Base-by-base conservation (phyloP, 2,888 invertebrate species). In the Chrysolina americana region DNA sequence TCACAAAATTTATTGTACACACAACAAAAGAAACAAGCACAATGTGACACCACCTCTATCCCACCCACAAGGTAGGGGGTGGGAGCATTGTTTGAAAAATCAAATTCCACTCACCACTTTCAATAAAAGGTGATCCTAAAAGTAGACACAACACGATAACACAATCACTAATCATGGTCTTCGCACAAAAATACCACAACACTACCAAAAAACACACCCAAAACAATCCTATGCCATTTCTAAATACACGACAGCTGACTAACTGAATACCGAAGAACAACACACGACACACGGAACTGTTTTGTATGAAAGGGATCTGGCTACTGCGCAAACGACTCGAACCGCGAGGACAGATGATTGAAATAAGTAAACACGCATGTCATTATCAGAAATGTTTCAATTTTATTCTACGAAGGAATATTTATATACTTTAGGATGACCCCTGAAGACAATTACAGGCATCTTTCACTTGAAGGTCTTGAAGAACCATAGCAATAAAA, bases 81-180 rank as follows among this genome's bases (percentile, higher is more conserved):
- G 76, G 70, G 53, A 74, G 68, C 53, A 50, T 70, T 65, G 47
- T 65, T 41, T 59, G 68, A 76, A 75, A 76, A 70, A 23, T 65
- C 41, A 69, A 56, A 77, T 47, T 71, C 64, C 71, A 91, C 93
- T 92, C 86, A 93, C 93, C 93, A 89, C 92, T 93, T 89, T 92
- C 92, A 87, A 92, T 92, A 88, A 92, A 91, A 83, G 93, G 92
- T 86, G 92, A 90, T 86, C 92, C 90, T 86, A 92, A 90, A 86
- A 93, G 90, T 88, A 93, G 89, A 89, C 92, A 92, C 86, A 92
- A 89, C 88, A 92, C 91, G 89, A 92, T 92, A 79, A 81, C 82
- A 82, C 80, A 83, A 76, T 82, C 82, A 82, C 82, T 82, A 69
- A 82, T 81, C 83, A 83, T 83, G 77, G 81, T 83, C 71, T 75